Evolutionary conservation across 2,113 vertebrate genomes (phyloP).

Genomic region (Hystrix brachyura): DNA sequence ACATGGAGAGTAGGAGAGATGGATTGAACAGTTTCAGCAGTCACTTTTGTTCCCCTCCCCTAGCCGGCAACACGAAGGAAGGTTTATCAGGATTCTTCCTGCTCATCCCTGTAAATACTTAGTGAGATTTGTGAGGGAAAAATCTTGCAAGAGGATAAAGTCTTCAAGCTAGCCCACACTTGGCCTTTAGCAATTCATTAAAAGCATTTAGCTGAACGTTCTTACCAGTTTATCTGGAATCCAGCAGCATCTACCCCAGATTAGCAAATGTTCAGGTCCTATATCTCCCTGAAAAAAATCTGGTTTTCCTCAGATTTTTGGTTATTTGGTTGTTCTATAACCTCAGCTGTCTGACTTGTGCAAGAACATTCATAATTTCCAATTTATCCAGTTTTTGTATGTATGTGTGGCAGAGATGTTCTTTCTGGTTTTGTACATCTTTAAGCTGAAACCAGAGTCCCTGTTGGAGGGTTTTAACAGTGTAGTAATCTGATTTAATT

Average conservation of each 20-base stretch:
- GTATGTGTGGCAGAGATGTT: not conserved
- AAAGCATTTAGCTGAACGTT: not conserved
- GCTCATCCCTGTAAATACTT: not conserved
- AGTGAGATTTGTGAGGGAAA: not conserved
- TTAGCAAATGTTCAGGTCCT: not conserved
- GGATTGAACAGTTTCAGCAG: not conserved
- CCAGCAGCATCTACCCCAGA: not conserved
- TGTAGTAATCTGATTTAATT: slow-evolving; percentile 15
- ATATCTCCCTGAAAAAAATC: not conserved
- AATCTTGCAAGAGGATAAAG: slow-evolving; percentile 21
- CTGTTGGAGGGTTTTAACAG: not conserved
- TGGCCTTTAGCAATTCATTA: slow-evolving; percentile 19
- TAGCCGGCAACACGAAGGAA: not conserved
- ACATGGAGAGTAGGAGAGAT: not conserved
- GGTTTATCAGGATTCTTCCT: not conserved
- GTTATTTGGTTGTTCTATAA: not conserved
- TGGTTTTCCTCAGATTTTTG: not conserved
- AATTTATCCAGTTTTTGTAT: not conserved
- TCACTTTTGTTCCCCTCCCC: not conserved
- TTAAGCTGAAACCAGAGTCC: not conserved
- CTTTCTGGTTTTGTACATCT: not conserved
- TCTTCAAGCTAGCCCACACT: slow-evolving; percentile 7
- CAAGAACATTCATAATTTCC: slow-evolving; percentile 22
- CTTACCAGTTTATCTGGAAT: not conserved
- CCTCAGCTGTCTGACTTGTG: not conserved